phyloP scores from a whole-genome alignment of 2,888 invertebrate genomes.

The Drosophila yooni region DNA sequence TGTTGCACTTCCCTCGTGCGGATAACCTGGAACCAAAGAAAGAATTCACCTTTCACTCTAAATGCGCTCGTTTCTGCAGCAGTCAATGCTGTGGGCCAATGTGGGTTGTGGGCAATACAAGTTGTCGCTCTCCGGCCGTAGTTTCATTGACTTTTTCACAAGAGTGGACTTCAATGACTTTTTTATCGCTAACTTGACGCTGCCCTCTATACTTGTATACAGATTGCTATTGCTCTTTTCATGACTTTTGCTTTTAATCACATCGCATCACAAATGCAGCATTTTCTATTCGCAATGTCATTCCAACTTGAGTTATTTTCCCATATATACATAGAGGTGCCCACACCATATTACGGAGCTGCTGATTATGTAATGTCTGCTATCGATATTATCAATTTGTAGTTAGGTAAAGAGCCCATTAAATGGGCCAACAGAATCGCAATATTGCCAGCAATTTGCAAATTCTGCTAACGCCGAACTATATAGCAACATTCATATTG shows the following conservation, averaged over 20 bases:
- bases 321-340: neutral
- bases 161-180: constrained; percentile 62
- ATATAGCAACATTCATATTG: constrained; percentile 33
- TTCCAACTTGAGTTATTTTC: neutral
- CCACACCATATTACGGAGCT: constrained; percentile 12
- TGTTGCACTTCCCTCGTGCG: constrained; percentile 63
- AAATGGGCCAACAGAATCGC: constrained; percentile 22
- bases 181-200: constrained; percentile 47
- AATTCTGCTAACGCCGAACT: constrained; percentile 28
- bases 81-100: neutral
- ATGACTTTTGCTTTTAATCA: constrained; percentile 29
- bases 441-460: constrained; percentile 24
- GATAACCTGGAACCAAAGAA: constrained; percentile 20
- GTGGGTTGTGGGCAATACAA: constrained; percentile 54
- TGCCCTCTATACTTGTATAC: neutral
- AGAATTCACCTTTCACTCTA: constrained; percentile 26
- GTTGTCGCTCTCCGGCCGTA: constrained; percentile 34
- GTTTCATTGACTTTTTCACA: constrained; percentile 69
- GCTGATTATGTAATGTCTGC: constrained; percentile 32
- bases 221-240: constrained; percentile 1
- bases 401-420: constrained; percentile 7
- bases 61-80: constrained; percentile 6
- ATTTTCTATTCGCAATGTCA: neutral
- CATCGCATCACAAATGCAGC: constrained; percentile 18
- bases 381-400: constrained; percentile 47